These are phyloP conservation scores for Oncorhynchus masou DNA, from an alignment of 2,113 vertebrate genomes.

Conservation along the genomic window DNA sequence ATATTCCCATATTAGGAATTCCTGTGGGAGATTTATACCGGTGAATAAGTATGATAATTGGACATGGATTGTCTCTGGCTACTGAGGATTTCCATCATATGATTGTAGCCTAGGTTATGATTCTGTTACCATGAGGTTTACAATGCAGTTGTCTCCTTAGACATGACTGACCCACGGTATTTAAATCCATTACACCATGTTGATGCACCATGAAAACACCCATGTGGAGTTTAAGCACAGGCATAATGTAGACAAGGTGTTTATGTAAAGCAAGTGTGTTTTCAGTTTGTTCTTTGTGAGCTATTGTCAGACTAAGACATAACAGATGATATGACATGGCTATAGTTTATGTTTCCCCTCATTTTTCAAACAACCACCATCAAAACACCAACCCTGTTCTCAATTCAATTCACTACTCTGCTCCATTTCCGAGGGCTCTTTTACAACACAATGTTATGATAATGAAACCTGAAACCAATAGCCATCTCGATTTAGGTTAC, in stretches of 20 bases:
- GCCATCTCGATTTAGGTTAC: not conserved
- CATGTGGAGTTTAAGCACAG: not conserved
- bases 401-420: not conserved
- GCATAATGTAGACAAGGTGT: not conserved
- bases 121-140: not conserved
- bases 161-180: not conserved
- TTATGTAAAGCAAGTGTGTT: not conserved
- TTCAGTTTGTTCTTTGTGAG: no score
- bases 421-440: not conserved
- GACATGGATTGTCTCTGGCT: not conserved
- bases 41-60: not conserved
- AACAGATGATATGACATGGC: not conserved
- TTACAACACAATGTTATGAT: not conserved
- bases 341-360: not conserved
- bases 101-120: not conserved
- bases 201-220: not conserved
- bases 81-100: not conserved
- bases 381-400: not conserved
- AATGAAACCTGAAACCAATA: not conserved
- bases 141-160: not conserved
- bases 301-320: not conserved
- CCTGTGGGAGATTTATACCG: not conserved
- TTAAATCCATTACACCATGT: not conserved
- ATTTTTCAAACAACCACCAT: not conserved
- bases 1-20: not conserved